Evolutionary conservation across 2,797 vertebrate genomes (phyloP).

Genomic region (Apogon talboti): DNA sequence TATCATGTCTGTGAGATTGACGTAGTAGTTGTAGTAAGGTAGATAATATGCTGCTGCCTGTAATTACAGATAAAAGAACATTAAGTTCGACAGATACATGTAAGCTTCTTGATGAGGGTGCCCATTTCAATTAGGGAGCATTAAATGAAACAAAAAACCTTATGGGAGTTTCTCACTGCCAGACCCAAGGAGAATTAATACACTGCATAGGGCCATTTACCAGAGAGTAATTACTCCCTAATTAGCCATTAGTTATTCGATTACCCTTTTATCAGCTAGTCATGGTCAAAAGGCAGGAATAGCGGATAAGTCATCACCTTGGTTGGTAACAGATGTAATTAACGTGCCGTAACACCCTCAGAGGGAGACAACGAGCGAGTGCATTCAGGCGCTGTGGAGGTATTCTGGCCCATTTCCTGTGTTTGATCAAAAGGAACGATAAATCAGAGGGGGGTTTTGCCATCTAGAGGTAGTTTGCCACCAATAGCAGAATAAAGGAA

Average conservation of each 20-base stretch:
- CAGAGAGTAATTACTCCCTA: slow-evolving; percentile 84
- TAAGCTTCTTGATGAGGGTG: slow-evolving; percentile 81
- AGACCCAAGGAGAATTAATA: slow-evolving; percentile 83
- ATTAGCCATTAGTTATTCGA: slow-evolving; percentile 88
- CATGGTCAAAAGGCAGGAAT: slow-evolving; percentile 82
- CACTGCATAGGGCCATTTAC: slow-evolving; percentile 81
- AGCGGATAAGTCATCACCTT: slow-evolving; percentile 81
- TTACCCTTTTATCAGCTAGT: slow-evolving; percentile 87
- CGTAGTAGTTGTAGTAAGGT: slow-evolving; percentile 51
- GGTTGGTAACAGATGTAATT: slow-evolving; percentile 80
- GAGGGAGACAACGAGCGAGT: slow-evolving; percentile 45
- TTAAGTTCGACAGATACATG: slow-evolving; percentile 80
- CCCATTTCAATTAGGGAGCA: slow-evolving; percentile 84
- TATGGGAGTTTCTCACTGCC: slow-evolving; percentile 79
- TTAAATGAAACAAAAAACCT: slow-evolving; percentile 82
- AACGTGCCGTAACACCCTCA: slow-evolving; percentile 56
- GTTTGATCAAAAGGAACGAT: slow-evolving; percentile 68
- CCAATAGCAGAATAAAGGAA: slow-evolving; percentile 43
- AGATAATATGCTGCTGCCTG: slow-evolving; percentile 65
- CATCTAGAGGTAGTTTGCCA: slow-evolving; percentile 25
- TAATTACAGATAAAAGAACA: slow-evolving; percentile 82
- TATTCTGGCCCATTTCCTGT: slow-evolving; percentile 64
- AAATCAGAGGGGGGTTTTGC: slow-evolving; percentile 37
- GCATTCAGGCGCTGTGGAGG: slow-evolving; percentile 53
- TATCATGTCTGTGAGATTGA: slow-evolving; percentile 62